Evolutionary conservation across 2,888 invertebrate species (phyloP).

Genomic region (Pammene fasciana): DNA sequence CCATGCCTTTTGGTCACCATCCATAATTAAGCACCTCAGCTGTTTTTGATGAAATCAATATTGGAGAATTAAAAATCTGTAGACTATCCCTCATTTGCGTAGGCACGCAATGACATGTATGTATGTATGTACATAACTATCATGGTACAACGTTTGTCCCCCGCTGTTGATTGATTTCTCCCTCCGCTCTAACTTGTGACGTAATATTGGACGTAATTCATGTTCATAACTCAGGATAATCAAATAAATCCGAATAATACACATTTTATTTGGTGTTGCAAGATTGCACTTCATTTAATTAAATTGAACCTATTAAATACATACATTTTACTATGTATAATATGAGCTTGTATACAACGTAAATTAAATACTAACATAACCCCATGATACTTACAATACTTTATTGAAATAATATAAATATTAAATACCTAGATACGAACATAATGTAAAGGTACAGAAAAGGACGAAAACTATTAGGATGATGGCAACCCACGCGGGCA

Average conservation of each 20-base stretch:
- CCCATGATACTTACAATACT: slow-evolving; percentile 60
- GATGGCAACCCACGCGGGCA: slow-evolving; percentile 92
- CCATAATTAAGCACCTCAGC: too few species aligned
- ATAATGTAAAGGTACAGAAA: slow-evolving; percentile 90
- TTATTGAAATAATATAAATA: slow-evolving; percentile 44
- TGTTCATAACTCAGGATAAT: too few species aligned
- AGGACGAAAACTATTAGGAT: slow-evolving; percentile 89
- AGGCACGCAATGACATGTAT: too few species aligned
- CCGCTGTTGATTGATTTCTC: too few species aligned
- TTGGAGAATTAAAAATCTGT: too few species aligned
- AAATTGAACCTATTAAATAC: slow-evolving; percentile 74
- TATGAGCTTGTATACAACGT: slow-evolving; percentile 62
- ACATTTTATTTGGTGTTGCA: slow-evolving; percentile 45
- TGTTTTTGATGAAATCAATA: too few species aligned
- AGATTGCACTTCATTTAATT: slow-evolving; percentile 73
- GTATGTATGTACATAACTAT: too few species aligned
- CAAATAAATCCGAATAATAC: neutral
- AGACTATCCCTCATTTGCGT: too few species aligned
- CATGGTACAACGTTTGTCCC: too few species aligned
- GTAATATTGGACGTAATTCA: too few species aligned
- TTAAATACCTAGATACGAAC: slow-evolving; percentile 92
- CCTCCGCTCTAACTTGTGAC: too few species aligned
- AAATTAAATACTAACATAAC: slow-evolving; percentile 54
- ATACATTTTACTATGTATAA: slow-evolving; percentile 63
- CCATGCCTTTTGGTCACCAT: too few species aligned